These are phyloP conservation scores for Iguana delicatissima DNA, from an alignment of 2,797 vertebrate genomes.

Conservation along the genomic window DNA sequence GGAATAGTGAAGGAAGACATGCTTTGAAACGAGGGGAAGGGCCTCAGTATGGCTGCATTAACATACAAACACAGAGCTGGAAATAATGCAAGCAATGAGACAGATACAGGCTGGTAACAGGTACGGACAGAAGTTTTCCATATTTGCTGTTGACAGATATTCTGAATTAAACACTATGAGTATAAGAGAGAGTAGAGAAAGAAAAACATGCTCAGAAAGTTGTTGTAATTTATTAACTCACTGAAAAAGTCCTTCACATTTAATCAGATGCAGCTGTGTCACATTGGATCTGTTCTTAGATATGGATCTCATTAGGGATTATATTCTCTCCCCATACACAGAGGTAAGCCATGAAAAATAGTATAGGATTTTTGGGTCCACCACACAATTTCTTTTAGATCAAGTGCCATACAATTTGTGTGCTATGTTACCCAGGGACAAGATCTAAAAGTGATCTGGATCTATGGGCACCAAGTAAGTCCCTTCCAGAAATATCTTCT, in stretches of 20 bases:
- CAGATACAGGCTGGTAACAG: constrained; percentile 47
- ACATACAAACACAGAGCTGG: constrained; percentile 39
- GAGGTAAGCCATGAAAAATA: background rate
- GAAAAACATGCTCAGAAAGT: constrained; percentile 43
- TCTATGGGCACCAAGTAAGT: background rate
- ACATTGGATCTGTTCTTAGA: constrained; percentile 13
- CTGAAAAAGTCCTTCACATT: background rate
- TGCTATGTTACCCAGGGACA: background rate
- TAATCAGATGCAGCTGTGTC: constrained; percentile 38
- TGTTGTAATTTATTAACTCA: constrained; percentile 23
- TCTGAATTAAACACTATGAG: constrained; percentile 37
- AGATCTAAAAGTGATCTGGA: background rate
- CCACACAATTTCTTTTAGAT: background rate
- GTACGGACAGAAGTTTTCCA: constrained; percentile 31
- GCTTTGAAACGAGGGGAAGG: constrained; percentile 52
- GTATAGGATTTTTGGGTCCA: background rate
- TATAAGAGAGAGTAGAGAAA: constrained; percentile 44
- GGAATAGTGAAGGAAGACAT: constrained; percentile 47
- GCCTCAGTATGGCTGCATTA: constrained; percentile 54
- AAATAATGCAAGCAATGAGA: constrained; percentile 37
- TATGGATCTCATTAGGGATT: background rate
- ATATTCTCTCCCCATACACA: background rate
- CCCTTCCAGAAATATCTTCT: too few relatives aligned
- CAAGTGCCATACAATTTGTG: background rate
- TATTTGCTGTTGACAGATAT: constrained; percentile 48